These are phyloP conservation scores for Coleophora deauratella DNA, from an alignment of 2,888 invertebrate genomes.

Conservation along the genomic window DNA sequence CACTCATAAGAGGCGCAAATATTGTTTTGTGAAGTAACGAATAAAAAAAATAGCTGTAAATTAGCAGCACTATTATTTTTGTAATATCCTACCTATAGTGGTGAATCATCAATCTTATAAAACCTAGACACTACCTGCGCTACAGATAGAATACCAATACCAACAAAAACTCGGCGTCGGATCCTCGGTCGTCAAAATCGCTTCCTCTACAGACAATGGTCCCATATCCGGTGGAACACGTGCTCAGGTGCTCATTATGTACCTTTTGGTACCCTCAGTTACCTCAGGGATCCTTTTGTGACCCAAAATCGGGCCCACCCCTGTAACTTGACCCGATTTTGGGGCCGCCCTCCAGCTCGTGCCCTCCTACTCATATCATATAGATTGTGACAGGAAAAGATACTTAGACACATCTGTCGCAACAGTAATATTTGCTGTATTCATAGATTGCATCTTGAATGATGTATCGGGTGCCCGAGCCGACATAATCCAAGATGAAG, in stretches of 20 bases:
- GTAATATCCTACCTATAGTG: no score
- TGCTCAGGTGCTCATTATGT: slow-evolving; percentile 71
- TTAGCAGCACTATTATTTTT: no score
- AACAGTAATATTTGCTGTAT: slow-evolving; percentile 24
- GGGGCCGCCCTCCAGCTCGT: slow-evolving; percentile 55
- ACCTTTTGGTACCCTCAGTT: slow-evolving; percentile 25
- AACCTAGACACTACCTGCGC: slow-evolving; percentile 10
- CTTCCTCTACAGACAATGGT: slow-evolving; percentile 69
- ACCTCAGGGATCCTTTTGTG: slow-evolving; percentile 43
- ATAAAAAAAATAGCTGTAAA: no score
- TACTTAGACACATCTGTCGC: slow-evolving; percentile 50
- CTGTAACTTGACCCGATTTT: slow-evolving; percentile 67
- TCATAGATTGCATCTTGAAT: neutral
- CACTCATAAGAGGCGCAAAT: no score
- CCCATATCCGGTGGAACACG: slow-evolving; percentile 68
- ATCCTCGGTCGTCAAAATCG: slow-evolving; percentile 63
- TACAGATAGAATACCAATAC: slow-evolving; percentile 20
- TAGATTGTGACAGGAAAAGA: slow-evolving; percentile 34
- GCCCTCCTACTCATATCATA: slow-evolving; percentile 49
- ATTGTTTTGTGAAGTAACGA: no score
- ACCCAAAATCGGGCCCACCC: slow-evolving; percentile 39
- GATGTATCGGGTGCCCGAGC: no score
- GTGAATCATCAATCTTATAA: no score
- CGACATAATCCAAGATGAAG: no score
- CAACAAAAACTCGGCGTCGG: slow-evolving; percentile 52